These are phyloP conservation scores for Ailuropoda melanoleuca DNA, from an alignment of 2,113 vertebrate genomes.

Conservation along the genomic window DNA sequence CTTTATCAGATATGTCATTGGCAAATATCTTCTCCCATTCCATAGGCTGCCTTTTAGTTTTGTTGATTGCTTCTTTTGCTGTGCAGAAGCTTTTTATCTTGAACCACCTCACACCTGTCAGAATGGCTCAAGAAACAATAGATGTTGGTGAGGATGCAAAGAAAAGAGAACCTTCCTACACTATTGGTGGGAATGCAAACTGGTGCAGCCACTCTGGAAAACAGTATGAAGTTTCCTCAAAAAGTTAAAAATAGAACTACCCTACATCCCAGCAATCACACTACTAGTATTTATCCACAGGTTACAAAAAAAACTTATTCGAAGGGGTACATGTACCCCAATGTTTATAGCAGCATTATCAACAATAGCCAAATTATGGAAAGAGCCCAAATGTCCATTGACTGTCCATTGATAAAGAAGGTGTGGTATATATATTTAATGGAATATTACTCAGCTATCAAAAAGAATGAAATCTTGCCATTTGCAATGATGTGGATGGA, in stretches of 20 bases:
- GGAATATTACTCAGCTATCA: not conserved
- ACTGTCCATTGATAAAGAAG: not conserved
- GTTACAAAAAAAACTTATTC: not conserved
- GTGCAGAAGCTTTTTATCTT: no score
- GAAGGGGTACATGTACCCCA: no score
- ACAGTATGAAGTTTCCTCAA: not conserved
- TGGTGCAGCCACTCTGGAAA: not conserved
- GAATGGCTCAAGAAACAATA: not conserved
- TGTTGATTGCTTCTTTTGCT: no score
- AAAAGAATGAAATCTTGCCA: not conserved
- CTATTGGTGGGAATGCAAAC: not conserved
- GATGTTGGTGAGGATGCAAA: not conserved
- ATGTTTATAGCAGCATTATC: no score
- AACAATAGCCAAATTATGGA: no score
- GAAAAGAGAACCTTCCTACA: not conserved
- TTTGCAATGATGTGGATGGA: not conserved
- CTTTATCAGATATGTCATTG: no score
- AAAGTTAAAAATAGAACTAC: not conserved
- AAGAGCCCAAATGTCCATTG: not conserved
- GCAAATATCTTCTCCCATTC: no score
- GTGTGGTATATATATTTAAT: not conserved
- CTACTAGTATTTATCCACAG: not conserved
- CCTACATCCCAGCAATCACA: not conserved
- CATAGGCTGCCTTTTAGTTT: no score
- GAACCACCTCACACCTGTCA: not conserved